These are phyloP conservation scores for Meteorus cinctellus DNA, from an alignment of 2,888 invertebrate genomes.

Conservation along the genomic window DNA sequence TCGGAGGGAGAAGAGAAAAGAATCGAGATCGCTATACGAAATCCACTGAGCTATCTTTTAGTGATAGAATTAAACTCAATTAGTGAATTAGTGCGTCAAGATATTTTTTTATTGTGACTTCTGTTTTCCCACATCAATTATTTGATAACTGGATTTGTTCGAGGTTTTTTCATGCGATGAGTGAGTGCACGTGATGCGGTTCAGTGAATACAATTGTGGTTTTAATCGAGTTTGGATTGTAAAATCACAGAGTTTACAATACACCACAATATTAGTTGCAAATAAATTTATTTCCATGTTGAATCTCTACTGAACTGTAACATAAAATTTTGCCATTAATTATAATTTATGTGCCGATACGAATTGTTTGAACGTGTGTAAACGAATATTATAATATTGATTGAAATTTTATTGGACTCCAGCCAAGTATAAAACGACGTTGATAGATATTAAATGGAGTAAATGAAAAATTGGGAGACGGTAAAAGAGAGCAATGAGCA, in stretches of 20 bases:
- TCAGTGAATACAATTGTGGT: constrained; percentile 10
- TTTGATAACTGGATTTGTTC: not conserved
- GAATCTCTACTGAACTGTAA: not conserved
- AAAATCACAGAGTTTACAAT: constrained; percentile 21
- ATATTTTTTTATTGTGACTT: not conserved
- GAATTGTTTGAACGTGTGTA: no score
- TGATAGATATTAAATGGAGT: not conserved
- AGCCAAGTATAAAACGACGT: no score
- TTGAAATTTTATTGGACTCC: no score
- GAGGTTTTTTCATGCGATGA: not conserved
- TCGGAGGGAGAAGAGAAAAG: not conserved
- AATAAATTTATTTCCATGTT: not conserved
- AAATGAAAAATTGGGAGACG: not conserved
- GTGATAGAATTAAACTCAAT: not conserved
- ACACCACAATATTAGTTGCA: not conserved
- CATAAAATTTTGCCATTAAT: not conserved
- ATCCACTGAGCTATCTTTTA: not conserved
- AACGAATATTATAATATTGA: no score
- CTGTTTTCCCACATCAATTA: not conserved
- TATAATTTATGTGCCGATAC: no score
- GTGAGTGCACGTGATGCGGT: not conserved
- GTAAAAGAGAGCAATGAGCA: not conserved
- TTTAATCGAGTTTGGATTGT: constrained; percentile 10
- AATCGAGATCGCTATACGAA: not conserved
- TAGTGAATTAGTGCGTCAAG: not conserved